Percentiles rank a stretch among this genome's conserved stretches.
These are phyloP conservation scores for Phaetusa simplex DNA, from an alignment of 2,113 vertebrate species.

Conservation along the genomic window DNA sequence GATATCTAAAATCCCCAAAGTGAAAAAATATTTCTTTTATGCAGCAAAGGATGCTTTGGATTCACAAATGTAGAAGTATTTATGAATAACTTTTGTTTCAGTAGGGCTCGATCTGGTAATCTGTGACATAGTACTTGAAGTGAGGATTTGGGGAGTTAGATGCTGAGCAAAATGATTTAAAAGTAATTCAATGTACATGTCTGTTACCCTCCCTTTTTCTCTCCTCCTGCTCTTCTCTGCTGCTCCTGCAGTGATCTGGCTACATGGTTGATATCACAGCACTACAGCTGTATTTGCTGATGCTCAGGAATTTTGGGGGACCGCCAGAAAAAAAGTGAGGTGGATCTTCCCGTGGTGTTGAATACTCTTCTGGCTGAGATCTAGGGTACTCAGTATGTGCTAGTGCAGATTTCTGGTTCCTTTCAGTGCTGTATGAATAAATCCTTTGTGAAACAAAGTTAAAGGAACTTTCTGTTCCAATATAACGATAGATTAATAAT, in stretches of 20 bases:
- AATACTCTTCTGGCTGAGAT: not conserved
- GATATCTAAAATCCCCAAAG: not conserved
- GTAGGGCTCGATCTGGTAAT: not conserved
- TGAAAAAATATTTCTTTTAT: not conserved
- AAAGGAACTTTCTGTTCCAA: not conserved
- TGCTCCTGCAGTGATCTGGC: slow-evolving; percentile 2
- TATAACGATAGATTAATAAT: not conserved
- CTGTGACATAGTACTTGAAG: not conserved
- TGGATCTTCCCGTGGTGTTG: not conserved
- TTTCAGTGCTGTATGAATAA: not conserved
- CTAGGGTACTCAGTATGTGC: not conserved
- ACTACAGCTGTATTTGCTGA: slow-evolving; percentile 28
- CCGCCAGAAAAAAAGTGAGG: not conserved
- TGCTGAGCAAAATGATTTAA: not conserved
- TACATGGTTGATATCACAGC: not conserved
- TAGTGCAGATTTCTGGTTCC: not conserved
- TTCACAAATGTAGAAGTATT: not conserved
- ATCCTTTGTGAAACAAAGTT: not conserved
- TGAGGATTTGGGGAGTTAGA: not conserved
- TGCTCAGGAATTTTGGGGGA: not conserved
- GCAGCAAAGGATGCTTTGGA: not conserved
- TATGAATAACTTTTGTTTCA: not conserved
- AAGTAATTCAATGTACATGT: not conserved
- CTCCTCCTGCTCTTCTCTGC: not conserved
- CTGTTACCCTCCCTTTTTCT: not conserved